phyloP scores from a whole-genome alignment of 2,797 vertebrate species.

The Lutjanus argentimaculatus region DNA sequence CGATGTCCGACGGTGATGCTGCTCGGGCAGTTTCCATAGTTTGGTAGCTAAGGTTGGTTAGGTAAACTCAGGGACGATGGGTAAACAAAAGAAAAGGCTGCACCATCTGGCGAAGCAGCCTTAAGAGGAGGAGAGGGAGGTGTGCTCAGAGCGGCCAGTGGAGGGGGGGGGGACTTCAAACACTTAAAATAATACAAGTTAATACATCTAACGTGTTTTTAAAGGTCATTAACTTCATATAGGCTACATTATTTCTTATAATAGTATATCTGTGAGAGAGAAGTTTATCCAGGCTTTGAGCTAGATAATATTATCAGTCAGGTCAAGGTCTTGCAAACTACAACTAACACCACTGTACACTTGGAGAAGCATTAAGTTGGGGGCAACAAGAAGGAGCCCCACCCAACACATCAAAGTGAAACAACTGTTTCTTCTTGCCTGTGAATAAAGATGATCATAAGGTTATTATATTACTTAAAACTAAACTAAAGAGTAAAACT shows the following conservation, averaged over 20 bases:
- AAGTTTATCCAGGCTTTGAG: not conserved
- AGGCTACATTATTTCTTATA: too few relatives aligned
- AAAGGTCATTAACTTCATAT: not conserved
- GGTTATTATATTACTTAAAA: too few relatives aligned
- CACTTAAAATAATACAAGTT: not conserved
- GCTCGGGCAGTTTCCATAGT: slow-evolving; percentile 72
- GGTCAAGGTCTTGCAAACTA: not conserved
- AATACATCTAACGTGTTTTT: not conserved
- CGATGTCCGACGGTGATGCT: slow-evolving; percentile 50
- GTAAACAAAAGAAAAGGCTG: slow-evolving; percentile 87
- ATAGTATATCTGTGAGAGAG: not conserved
- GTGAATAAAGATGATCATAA: too few relatives aligned
- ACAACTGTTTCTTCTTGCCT: not conserved
- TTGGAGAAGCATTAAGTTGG: not conserved
- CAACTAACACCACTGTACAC: not conserved
- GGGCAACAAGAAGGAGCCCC: not conserved
- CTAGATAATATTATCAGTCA: too few relatives aligned
- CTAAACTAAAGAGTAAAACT: too few relatives aligned
- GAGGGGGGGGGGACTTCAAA: slow-evolving; percentile 17
- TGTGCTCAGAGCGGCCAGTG: slow-evolving; percentile 87
- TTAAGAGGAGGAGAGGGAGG: slow-evolving; percentile 86
- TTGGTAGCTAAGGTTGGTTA: slow-evolving; percentile 72
- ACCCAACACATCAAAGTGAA: not conserved
- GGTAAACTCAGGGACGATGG: slow-evolving; percentile 76
- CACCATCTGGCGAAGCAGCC: slow-evolving; percentile 90